These are phyloP conservation scores for Macrotrachela quadricornifera DNA, from an alignment of 1,140 invertebrate genomes.

Conservation along the genomic window DNA sequence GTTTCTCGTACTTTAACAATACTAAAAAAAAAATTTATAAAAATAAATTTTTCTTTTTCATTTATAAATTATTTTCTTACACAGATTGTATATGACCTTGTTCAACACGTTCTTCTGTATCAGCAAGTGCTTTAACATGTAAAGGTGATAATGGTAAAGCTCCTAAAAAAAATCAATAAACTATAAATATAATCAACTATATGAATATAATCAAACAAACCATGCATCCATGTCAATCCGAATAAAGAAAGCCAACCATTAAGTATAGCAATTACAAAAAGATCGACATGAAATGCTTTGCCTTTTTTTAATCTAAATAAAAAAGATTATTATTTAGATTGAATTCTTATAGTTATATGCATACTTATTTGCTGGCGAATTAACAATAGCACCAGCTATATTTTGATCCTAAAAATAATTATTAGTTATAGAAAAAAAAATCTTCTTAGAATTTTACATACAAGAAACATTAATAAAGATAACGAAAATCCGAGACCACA, in stretches of 20 bases:
- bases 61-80: constrained; percentile 31
- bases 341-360: constrained; percentile 8
- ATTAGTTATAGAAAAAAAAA: constrained; percentile 41
- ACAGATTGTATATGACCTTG: constrained; percentile 44
- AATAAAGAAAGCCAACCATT: constrained; percentile 40
- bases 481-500: constrained; percentile 16
- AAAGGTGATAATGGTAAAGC: constrained; percentile 44
- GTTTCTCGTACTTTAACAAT: constrained; percentile 44
- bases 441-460: constrained; percentile 21
- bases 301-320: constrained; percentile 40
- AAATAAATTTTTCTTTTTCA: background rate
- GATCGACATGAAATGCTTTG: constrained; percentile 41
- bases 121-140: constrained; percentile 41
- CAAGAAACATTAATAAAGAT: constrained; percentile 16
- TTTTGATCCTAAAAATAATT: constrained; percentile 45
- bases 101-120: constrained; percentile 43
- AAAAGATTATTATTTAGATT: background rate
- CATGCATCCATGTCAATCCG: constrained; percentile 41
- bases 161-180: too few relatives aligned
- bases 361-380: constrained; percentile 44
- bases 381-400: constrained; percentile 43
- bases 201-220: background rate
- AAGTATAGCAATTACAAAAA: constrained; percentile 40
- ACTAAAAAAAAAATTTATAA: constrained; percentile 22
- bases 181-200: too few relatives aligned